Evolutionary conservation across 1,140 invertebrate species (phyloP).

Genomic region (Solenopsis fugax): DNA sequence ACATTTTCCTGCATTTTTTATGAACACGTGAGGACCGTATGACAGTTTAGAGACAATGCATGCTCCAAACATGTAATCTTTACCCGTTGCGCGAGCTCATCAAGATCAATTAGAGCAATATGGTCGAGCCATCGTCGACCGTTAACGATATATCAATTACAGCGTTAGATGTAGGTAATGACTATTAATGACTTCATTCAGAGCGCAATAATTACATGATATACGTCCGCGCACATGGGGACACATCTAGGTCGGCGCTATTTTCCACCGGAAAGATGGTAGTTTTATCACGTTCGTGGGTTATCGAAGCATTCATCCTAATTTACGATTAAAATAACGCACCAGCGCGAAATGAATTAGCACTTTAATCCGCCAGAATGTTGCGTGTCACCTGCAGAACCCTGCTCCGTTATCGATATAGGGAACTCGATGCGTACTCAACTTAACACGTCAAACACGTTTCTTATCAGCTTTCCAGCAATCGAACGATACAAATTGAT

Average conservation of each 20-base stretch:
- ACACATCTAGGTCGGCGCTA: conserved; percentile 65
- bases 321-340: conserved; percentile 53
- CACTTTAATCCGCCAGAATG: conserved; percentile 40
- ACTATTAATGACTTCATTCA: conserved; percentile 79
- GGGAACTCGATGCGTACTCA: too few relatives aligned
- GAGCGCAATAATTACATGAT: conserved; percentile 74
- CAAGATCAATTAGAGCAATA: conserved; percentile 75
- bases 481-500: background rate
- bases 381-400: conserved; percentile 3
- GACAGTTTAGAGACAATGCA: conserved; percentile 21
- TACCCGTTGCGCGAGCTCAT: conserved; percentile 67
- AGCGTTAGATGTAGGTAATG: conserved; percentile 72
- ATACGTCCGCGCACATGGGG: conserved; percentile 43
- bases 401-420: conserved; percentile 27
- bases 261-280: conserved; percentile 33
- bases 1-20: conserved; percentile 33
- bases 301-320: conserved; percentile 45
- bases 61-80: conserved; percentile 67
- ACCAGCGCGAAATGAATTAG: conserved; percentile 37
- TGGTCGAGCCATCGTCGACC: conserved; percentile 67
- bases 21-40: background rate
- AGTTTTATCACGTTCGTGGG: conserved; percentile 15
- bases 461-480: background rate
- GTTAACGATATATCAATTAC: conserved; percentile 81
- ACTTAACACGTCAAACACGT: background rate